Percentiles rank a stretch among this genome's conserved stretches.
These are phyloP conservation scores for Imbricaverruca yamaguchii DNA, from an alignment of 2,888 invertebrate genomes.

Conservation along the genomic window DNA sequence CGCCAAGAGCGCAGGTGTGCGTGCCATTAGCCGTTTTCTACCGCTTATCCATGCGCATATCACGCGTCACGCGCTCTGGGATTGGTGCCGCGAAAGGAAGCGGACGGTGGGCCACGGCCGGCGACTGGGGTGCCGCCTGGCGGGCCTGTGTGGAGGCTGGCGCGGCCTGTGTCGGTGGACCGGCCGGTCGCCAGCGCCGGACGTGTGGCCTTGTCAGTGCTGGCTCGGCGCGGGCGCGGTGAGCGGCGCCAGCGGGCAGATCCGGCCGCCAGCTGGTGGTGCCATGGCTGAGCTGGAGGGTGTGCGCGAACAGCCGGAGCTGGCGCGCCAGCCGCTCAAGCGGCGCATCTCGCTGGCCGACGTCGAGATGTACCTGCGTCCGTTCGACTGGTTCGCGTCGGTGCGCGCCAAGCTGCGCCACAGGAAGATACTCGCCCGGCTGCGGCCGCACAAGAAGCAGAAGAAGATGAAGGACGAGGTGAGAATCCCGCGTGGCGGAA, in stretches of 20 bases:
- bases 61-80: too few species aligned
- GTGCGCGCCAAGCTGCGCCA: not conserved
- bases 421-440: not conserved
- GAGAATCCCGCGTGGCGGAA: too few species aligned
- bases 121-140: not conserved
- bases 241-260: too few species aligned
- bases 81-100: too few species aligned
- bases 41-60: too few species aligned
- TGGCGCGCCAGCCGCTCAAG: not conserved
- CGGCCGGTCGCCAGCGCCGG: too few species aligned
- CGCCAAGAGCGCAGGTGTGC: too few species aligned
- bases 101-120: not conserved
- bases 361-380: not conserved
- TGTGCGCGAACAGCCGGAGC: not conserved
- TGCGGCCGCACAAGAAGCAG: not conserved
- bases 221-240: too few species aligned
- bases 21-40: too few species aligned
- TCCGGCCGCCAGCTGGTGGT: not conserved
- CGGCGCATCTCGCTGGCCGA: conserved; percentile 15
- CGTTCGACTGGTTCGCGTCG: conserved; percentile 4
- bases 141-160: too few species aligned
- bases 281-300: not conserved
- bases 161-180: not conserved
- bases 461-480: not conserved
- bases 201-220: too few species aligned